Base-by-base conservation (phyloP, 2,797 vertebrate genomes). In the Melanogrammus aeglefinus region DNA sequence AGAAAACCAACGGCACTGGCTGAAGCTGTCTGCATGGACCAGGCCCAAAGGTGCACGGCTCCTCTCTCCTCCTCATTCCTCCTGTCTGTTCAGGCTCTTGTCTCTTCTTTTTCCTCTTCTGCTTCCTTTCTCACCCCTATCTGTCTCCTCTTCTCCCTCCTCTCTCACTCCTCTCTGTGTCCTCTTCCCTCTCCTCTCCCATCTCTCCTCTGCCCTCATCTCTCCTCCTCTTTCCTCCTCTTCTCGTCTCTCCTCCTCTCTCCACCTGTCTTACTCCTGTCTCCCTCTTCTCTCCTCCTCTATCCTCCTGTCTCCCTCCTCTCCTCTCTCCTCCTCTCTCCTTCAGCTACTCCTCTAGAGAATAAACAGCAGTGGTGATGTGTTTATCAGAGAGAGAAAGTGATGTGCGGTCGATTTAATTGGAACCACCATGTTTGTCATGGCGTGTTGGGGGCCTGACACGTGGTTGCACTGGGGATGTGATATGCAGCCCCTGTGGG, bases 351-450 rank as follows among this genome's bases (percentile, higher is more conserved):
- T 57, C 47, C 18, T 21, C 47, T 3, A 21, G 47, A 57, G 47
- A 7, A 57, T 18, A 6, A 18, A 16, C 47, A 57, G 16, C 47
- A 57, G 47, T 57, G 12, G 18, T 57, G 18, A 57, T 21, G 47
- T 57, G 47, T 77, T 77, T 44, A 76, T 77, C 18, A 82, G 72
- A 18, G 66, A 14, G 33, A 70, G 75, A 39, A 76, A 14, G 39
- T 75, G 27, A 63, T 63, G 27, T 33, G 24, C 16, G 21, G 27
- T 31, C 13, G 16, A 6, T 57, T 21, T 57, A 57, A 57, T 57
- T 57, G 47, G 47, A 57, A 57, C 47, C 47, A 57, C 47, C 2
- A 18, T 21, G 21, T 12, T 57, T 57, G 18, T 21, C 47, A 4
- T 21, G 47, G 12, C 4, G 16, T 57, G 47, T 57, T 57, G 16